A percentile compares a stretch with the other conserved stretches of the same genome.
Evolutionary conservation across 1,140 invertebrate genomes (phyloP).

Genomic region (Drosophila neocordata): DNA sequence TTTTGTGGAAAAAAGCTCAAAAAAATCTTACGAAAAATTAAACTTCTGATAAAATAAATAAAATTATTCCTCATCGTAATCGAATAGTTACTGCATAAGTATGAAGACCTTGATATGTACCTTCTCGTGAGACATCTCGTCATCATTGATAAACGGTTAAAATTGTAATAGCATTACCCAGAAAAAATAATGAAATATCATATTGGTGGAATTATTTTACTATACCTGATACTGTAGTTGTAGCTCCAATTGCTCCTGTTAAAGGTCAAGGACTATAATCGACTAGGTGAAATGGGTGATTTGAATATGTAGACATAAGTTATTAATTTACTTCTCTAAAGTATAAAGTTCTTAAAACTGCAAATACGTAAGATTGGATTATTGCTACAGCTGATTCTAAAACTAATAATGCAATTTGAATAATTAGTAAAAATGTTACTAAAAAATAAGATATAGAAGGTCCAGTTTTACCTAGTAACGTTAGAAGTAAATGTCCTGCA

Average conservation of each 20-base stretch:
- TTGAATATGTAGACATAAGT: slow-evolving; percentile 82
- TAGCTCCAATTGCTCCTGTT: slow-evolving; percentile 48
- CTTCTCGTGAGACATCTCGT: slow-evolving; percentile 85
- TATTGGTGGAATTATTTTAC: slow-evolving; percentile 83
- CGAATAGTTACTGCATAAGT: slow-evolving; percentile 80
- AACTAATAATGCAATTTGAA: slow-evolving; percentile 84
- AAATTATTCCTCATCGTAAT: slow-evolving; percentile 66
- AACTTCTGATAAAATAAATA: slow-evolving; percentile 52
- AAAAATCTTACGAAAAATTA: slow-evolving; percentile 52
- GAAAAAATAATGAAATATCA: slow-evolving; percentile 82
- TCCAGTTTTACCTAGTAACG: slow-evolving; percentile 72
- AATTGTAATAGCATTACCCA: slow-evolving; percentile 83
- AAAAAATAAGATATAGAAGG: slow-evolving; percentile 65
- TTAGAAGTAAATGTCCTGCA: slow-evolving; percentile 86
- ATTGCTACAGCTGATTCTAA: slow-evolving; percentile 84
- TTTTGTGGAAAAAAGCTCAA: slow-evolving; percentile 86
- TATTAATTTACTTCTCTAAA: slow-evolving; percentile 84
- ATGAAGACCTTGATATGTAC: slow-evolving; percentile 85
- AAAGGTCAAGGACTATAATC: slow-evolving; percentile 83
- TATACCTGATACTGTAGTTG: slow-evolving; percentile 52
- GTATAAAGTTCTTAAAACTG: slow-evolving; percentile 84
- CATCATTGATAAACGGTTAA: slow-evolving; percentile 86
- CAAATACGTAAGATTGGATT: slow-evolving; percentile 85
- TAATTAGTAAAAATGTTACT: slow-evolving; percentile 82
- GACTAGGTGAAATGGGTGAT: slow-evolving; percentile 84